phyloP scores from a whole-genome alignment of 2,888 invertebrate species.

The Xylocampa areola region DNA sequence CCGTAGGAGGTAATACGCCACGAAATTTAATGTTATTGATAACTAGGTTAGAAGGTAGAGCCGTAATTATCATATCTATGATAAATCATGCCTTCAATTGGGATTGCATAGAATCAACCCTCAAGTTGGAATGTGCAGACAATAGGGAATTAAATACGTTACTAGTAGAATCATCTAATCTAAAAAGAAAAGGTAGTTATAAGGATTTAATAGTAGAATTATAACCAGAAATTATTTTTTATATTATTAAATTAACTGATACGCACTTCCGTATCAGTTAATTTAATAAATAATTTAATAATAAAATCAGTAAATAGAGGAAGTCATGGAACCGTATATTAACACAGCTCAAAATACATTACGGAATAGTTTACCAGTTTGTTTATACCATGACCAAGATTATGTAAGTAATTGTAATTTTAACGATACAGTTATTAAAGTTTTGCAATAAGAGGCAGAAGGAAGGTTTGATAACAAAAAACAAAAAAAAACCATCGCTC shows the following conservation, averaged over 20 bases:
- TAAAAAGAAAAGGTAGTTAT: neutral
- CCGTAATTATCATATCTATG: neutral
- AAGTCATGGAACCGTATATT: neutral
- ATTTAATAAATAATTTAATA: too few relatives aligned
- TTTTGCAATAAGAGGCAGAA: neutral
- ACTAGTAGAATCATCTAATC: neutral
- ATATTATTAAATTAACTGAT: neutral
- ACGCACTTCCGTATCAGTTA: too few relatives aligned
- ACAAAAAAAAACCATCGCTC: neutral
- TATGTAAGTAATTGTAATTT: neutral
- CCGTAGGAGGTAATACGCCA: neutral
- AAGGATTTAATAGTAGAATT: neutral
- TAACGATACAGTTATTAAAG: neutral
- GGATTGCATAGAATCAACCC: neutral
- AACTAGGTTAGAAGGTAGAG: neutral
- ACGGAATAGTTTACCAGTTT: neutral
- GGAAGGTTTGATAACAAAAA: neutral
- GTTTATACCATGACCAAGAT: neutral
- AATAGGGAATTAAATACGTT: neutral
- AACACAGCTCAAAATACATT: neutral
- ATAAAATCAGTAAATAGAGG: neutral
- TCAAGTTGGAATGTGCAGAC: neutral
- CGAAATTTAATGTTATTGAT: neutral
- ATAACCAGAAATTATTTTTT: neutral
- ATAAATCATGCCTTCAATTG: conserved; percentile 1